Base-by-base conservation (phyloP, 2,888 invertebrate species). In the Rotaria sp. region DNA sequence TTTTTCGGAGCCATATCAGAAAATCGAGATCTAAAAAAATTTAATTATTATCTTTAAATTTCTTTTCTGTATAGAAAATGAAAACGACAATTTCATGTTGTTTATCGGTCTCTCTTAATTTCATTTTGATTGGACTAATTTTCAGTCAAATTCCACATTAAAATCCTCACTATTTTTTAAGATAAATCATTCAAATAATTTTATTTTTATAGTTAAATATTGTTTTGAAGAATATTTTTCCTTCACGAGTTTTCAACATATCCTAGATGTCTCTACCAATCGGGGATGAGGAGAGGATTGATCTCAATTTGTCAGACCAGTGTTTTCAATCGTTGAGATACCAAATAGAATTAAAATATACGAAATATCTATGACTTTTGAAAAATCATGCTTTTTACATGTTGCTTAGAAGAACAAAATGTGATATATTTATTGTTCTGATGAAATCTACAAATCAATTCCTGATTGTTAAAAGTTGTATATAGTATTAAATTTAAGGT, bases 1-100 rank as follows among this genome's bases (percentile, higher is more conserved):
- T 80, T 80, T 45, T 80, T 80, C 1, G 80, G 80, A 45, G 80
- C 80, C 80, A 80, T 80, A 38, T 35, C n/a, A 67, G 30, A 59
- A 59, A 30, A 11, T 18, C 4, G 5, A 35, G 15, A 67, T 67
- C 30, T 30, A 8, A 67, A 67, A 67, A 30, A 15, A 4, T 21
- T 10, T 10, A 35, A 35, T n/a, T 67, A 35, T n/a, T 21, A 67
- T 35, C 35, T 4, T 67, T 30, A 67, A 7, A 67, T 67, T 35
- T 67, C 21, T 67, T 21, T 67, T 67, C 10, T 30, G 35, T 67
- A 21, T 21, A 30, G 10, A 55, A 55, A 55, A 55, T 26, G 26
- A 55, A 55, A 55, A 5, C 18, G 67, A 67, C 35, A 35, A 67
- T 15, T 67, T 67, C 67, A 35, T 67, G 35, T 67, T 67, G 67